A percentile compares a stretch with the other conserved stretches of the same genome.
Conservation (phyloP, 2,888 invertebrate genomes). For the Molanna angustata region DNA sequence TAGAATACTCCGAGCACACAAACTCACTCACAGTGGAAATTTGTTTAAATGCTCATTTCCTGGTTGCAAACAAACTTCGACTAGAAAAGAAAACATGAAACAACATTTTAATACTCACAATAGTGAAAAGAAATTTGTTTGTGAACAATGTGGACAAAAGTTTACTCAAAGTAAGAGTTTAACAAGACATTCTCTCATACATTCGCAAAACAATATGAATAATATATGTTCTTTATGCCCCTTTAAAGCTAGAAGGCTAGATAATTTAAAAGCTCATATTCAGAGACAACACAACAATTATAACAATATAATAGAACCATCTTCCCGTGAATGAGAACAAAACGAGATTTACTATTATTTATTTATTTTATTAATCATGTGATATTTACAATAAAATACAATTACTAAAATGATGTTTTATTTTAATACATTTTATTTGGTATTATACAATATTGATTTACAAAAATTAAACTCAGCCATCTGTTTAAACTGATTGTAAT, state of each 20-base stretch:
- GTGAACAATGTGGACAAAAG: slow-evolving; percentile 55
- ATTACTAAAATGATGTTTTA: no score
- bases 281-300: slow-evolving; percentile 38
- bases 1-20: slow-evolving; percentile 53
- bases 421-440: no score
- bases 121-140: slow-evolving; percentile 54
- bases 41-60: slow-evolving; percentile 48
- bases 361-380: no score
- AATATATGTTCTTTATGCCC: slow-evolving; percentile 46
- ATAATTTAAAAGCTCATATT: slow-evolving; percentile 54
- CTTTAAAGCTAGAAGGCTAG: slow-evolving; percentile 49
- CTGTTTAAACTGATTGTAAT: no score
- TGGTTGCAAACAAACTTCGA: slow-evolving; percentile 48
- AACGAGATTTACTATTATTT: no score
- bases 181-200: slow-evolving; percentile 34
- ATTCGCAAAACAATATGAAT: slow-evolving; percentile 38
- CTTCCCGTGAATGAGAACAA: no score
- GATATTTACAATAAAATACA: no score
- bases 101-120: slow-evolving; percentile 54
- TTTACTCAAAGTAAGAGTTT: slow-evolving; percentile 57
- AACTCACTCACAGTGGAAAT: slow-evolving; percentile 50
- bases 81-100: slow-evolving; percentile 54
- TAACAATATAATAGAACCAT: no score
- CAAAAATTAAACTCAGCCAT: no score
- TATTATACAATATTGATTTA: no score